Conservation (phyloP, 2,888 invertebrate genomes). For the Ornithoptera priamus region DNA sequence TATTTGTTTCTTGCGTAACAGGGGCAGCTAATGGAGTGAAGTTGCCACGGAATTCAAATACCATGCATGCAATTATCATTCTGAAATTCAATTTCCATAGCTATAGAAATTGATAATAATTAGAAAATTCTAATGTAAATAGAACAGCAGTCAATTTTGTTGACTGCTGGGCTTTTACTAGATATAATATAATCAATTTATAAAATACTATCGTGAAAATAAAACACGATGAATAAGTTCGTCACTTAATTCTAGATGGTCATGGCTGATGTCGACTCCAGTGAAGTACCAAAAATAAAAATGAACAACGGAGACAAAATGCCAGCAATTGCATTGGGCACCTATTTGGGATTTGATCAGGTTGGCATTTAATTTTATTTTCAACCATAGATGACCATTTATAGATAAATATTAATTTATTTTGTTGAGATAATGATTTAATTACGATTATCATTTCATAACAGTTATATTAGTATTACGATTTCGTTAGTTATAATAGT, state of each 20-base stretch:
- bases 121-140: no score
- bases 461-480: no score
- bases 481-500: no score
- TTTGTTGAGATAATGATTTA: neutral
- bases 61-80: no score
- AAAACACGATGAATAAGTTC: neutral
- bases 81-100: no score
- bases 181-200: neutral
- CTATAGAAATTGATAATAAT: no score
- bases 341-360: constrained; percentile 51
- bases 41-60: no score
- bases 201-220: neutral
- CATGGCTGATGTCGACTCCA: neutral
- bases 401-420: neutral
- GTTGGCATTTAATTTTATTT: constrained; percentile 32
- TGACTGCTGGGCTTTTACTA: no score
- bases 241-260: constrained; percentile 13
- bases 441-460: neutral
- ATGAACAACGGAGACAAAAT: constrained; percentile 52
- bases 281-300: constrained; percentile 32
- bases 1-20: no score
- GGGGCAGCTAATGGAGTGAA: no score
- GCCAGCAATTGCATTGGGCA: constrained; percentile 58
- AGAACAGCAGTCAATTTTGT: no score
- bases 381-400: neutral